Evolutionary conservation across 1,140 invertebrate genomes (phyloP), one percentile per base, ranked within the genome.

Genomic region (Drosophila lowei): DNA sequence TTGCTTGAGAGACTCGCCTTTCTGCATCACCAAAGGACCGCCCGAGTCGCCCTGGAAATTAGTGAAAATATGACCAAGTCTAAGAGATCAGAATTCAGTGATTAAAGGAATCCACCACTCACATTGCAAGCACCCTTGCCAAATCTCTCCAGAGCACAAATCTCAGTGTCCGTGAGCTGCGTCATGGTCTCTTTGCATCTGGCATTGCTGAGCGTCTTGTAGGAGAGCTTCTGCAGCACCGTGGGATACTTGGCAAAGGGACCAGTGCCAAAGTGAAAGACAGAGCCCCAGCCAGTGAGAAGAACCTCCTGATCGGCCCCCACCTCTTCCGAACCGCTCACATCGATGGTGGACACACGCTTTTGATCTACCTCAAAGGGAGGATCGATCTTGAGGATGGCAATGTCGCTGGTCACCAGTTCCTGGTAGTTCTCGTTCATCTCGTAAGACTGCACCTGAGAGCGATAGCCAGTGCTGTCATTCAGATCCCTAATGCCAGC

Each of bases 31-130:
- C 15, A 96, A 68, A 18, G 95, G 95, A 41, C 95, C 95, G 21
- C 95, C 95, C 21, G 95, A 96, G 79, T 96, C 95, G 49, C 95
- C 95, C 92, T 95, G 6, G 6, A 93, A 47, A 5, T 2, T 2
- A 9, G 3, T 0, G 2, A 1, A 50, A 23, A 23, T 3, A 46
- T 38, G 34, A 8, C 8, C 16, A 4, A 47, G 43, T 94, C 73
- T 93, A 94, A 4, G 18, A 18, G 30, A 30, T 30, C 0, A 30
- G 3, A 9, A 30, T 9, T 9, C 30, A 46, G 6, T n/a, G n/a
- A 1, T 8, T 16, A 0, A 1, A 5, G 4, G 0, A 15, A 6
- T 3, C 13, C 0, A 0, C 6, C 8, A 72, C 89, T 73, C 28
- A 91, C 90, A 72, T 89, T 84, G 60, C 91, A 92, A 7, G 92